Base-by-base conservation (phyloP, 2,113 vertebrate genomes). In the Myodes glareolus region DNA sequence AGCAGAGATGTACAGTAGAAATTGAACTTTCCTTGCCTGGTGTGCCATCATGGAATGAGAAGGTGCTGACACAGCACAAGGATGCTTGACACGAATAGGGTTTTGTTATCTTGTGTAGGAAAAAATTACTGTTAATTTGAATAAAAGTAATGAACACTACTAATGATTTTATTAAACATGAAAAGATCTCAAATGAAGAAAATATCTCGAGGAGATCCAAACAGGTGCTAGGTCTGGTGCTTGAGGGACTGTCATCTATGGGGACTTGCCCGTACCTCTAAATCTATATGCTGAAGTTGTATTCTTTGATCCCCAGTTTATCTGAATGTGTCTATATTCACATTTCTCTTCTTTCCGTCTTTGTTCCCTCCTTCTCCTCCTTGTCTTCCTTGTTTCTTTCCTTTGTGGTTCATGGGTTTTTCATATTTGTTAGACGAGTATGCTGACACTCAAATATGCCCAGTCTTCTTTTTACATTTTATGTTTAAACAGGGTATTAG, bases 1-100 rank as follows among this genome's bases (percentile, higher is more conserved):
- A 61, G 1, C 36, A 55, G 80, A 94, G 80, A 92, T 85, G 19
- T 70, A 68, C 63, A 90, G 63, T 9, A 80, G 7, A 4, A 12
- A 80, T 33, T 97, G 85, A 55, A 80, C 81, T 91, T 93, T 96
- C 47, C 96, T 94, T 85, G 36, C 67, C 78, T 92, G 75, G 55
- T 75, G 29, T 70, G 31, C 33, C 70, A 12, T n/a, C 12, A 67
- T 50, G 33, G 36, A 9, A 72, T 25, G 23, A 84, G 29, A 65
- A 52, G 31, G 16, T 92, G 45, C n/a, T 94, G 67, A 31, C 61
- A 4, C 42, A 23, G 7, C 31, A 5, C 2, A 52, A 45, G 17
- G 68, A 52, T 55, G 10, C 27, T 50, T 50, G 39, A 8, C 13
- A 80, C 65, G 78, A 88, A 93, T 63, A 87, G 7, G 25, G 3